phyloP scores from a whole-genome alignment of 2,113 vertebrate genomes.

The Misgurnus mizolepis region DNA sequence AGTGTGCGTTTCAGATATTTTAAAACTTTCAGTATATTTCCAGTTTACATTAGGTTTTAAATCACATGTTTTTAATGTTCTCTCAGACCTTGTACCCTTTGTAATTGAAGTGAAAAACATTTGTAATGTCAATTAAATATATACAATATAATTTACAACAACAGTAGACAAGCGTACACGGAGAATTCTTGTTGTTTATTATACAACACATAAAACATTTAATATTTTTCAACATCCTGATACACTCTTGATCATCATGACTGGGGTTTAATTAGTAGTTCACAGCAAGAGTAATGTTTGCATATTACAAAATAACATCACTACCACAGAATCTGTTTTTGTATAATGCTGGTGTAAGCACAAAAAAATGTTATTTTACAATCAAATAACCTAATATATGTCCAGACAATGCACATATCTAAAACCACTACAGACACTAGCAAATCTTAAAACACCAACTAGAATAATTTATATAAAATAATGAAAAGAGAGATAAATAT shows the following conservation, averaged over 20 bases:
- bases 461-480: slow-evolving; percentile 70
- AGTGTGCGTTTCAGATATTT: no score
- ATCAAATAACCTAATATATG: slow-evolving; percentile 46
- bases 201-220: slow-evolving; percentile 8
- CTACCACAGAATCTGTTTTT: background rate
- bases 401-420: slow-evolving; percentile 66
- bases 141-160: background rate
- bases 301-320: background rate
- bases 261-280: background rate
- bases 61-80: no score
- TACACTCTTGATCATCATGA: background rate
- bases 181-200: slow-evolving; percentile 41
- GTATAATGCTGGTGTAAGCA: background rate
- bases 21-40: no score
- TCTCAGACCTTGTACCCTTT: no score
- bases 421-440: slow-evolving; percentile 57
- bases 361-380: background rate
- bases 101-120: no score
- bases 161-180: background rate
- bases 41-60: no score
- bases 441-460: slow-evolving; percentile 45
- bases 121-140: no score
- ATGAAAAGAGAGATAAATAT: slow-evolving; percentile 54
- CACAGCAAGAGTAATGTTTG: background rate
- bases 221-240: slow-evolving; percentile 1